phyloP scores from a whole-genome alignment of 2,113 vertebrate species.

The Callospermophilus lateralis region DNA sequence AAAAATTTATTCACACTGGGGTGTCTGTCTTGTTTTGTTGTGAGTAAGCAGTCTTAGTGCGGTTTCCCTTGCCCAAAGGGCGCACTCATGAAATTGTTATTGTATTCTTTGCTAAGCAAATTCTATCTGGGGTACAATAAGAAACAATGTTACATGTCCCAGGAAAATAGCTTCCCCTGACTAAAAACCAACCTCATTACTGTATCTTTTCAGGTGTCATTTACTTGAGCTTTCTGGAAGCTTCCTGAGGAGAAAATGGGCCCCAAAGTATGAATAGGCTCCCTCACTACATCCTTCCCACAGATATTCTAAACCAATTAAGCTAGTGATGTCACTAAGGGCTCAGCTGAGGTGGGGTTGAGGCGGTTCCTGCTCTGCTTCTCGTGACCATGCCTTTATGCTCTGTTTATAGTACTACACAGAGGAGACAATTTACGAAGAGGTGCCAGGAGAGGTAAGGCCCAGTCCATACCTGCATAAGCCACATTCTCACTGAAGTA shows the following conservation, averaged over 20 bases:
- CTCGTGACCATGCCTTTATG: conserved; percentile 77
- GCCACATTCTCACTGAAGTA: background rate
- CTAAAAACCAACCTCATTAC: background rate
- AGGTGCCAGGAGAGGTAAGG: conserved; percentile 92
- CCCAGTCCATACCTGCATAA: conserved; percentile 32
- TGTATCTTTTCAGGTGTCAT: background rate
- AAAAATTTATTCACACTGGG: background rate
- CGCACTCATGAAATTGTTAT: background rate
- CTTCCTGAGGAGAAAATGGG: background rate
- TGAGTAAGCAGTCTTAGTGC: background rate
- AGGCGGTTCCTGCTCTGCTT: background rate
- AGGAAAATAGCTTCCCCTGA: background rate
- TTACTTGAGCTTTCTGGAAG: background rate
- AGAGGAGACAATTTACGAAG: conserved; percentile 91
- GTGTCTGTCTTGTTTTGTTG: background rate
- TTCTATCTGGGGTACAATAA: conserved; percentile 14
- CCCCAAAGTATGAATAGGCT: background rate
- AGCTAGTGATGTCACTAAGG: background rate
- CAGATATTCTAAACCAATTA: background rate
- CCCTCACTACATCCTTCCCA: background rate
- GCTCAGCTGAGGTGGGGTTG: background rate
- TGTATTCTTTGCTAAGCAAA: background rate
- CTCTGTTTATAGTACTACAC: conserved; percentile 92
- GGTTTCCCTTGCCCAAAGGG: background rate
- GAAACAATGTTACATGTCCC: background rate